phyloP scores from a whole-genome alignment of 92 coral and sea anemone species.

The Phenganax subtilis region DNA sequence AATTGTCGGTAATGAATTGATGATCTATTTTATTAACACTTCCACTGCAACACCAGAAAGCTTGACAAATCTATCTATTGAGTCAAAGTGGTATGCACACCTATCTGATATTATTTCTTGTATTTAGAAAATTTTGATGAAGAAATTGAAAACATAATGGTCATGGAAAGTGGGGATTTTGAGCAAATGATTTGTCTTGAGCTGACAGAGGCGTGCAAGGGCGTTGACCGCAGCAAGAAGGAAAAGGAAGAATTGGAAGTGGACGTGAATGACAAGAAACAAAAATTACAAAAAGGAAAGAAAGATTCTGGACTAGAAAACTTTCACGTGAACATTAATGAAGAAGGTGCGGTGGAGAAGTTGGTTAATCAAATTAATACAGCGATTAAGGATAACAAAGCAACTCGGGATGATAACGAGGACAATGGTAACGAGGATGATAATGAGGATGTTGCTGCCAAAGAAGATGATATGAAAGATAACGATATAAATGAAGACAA shows the following conservation, averaged over 20 bases:
- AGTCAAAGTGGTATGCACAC: not conserved
- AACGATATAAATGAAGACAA: constrained; percentile 20
- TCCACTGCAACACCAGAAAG: not conserved
- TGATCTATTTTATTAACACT: no score
- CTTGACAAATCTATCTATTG: not conserved
- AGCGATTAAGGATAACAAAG: constrained; percentile 57
- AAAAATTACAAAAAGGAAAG: constrained; percentile 37
- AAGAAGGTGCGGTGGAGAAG: constrained; percentile 71
- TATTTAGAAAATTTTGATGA: constrained; percentile 81
- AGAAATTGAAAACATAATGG: constrained; percentile 69
- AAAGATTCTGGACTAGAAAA: constrained; percentile 64
- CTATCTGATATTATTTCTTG: not conserved
- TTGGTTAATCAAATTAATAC: constrained; percentile 82
- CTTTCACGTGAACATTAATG: constrained; percentile 84
- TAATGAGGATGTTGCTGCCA: constrained; percentile 47
- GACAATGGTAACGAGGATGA: constrained; percentile 57
- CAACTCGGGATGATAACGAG: constrained; percentile 43
- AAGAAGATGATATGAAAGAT: not conserved
- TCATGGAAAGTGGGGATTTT: constrained; percentile 41
- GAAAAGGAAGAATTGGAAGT: constrained; percentile 83
- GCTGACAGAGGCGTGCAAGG: constrained; percentile 84
- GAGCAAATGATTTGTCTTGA: constrained; percentile 82
- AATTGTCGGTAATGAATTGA: not conserved
- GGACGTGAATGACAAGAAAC: constrained; percentile 66
- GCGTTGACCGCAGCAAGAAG: constrained; percentile 87